phyloP scores from a whole-genome alignment of 92 coral and sea anemone genomes.

The Metridium senile region DNA sequence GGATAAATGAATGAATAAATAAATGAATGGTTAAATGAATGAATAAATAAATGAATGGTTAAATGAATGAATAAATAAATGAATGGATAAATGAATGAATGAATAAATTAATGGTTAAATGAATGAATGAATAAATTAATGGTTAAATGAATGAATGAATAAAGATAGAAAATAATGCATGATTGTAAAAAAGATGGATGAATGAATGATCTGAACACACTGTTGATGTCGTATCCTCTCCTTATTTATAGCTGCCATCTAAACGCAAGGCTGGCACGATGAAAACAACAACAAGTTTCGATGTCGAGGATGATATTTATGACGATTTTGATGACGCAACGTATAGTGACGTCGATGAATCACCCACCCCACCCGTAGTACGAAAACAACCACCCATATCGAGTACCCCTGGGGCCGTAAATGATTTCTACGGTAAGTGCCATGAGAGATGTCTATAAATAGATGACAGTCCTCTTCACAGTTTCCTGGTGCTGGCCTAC shows the following conservation, averaged over 20 bases:
- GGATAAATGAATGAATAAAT: neutral
- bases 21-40: neutral
- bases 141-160: neutral
- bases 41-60: neutral
- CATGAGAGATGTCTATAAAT: too few species aligned
- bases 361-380: conserved; percentile 67
- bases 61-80: neutral
- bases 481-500: too few species aligned
- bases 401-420: conserved; percentile 19
- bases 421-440: conserved; percentile 49
- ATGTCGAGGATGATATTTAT: conserved; percentile 26
- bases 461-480: too few species aligned
- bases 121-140: neutral
- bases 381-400: conserved; percentile 51
- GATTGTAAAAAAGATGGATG: neutral
- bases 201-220: neutral
- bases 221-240: neutral
- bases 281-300: conserved; percentile 16
- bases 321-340: conserved; percentile 59
- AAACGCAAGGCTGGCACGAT: conserved; percentile 8
- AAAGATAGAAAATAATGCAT: too few species aligned
- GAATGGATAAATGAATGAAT: neutral
- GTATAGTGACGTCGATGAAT: conserved; percentile 84
- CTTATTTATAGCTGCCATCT: conserved; percentile 5
- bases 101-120: neutral